Evolutionary conservation across 1,140 invertebrate genomes (phyloP).

Genomic region (Callitettix versicolor): DNA sequence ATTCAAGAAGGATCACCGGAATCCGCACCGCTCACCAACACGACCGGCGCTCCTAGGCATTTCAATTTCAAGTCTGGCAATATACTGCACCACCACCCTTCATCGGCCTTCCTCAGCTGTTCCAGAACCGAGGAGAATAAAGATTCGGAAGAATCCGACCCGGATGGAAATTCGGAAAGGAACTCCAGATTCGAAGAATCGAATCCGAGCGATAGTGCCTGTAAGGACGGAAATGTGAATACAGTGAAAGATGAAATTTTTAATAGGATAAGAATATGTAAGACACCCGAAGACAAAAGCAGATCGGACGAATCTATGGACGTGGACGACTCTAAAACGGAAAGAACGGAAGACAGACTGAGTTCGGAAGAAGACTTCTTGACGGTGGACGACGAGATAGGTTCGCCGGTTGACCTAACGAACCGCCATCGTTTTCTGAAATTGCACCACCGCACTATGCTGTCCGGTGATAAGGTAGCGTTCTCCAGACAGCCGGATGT

Average conservation of each 20-base stretch:
- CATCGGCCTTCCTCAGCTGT: conserved; percentile 13
- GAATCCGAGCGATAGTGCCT: neutral
- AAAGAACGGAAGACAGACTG: neutral
- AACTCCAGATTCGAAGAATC: neutral
- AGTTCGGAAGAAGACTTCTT: conserved; percentile 18
- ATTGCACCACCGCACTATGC: neutral
- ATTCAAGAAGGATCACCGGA: conserved; percentile 15
- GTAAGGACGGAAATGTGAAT: conserved; percentile 1
- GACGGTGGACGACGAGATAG: conserved; percentile 15
- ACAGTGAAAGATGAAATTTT: neutral
- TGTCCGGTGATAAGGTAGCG: neutral
- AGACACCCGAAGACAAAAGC: conserved; percentile 5
- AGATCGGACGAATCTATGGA: conserved; percentile 15
- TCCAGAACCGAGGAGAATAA: conserved; percentile 5
- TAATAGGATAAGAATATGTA: neutral
- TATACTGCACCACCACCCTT: conserved; percentile 9
- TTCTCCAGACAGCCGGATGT: neutral
- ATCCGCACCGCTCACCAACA: neutral
- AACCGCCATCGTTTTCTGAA: conserved; percentile 9
- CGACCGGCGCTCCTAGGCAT: neutral
- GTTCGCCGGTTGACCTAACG: conserved; percentile 24
- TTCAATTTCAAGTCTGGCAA: neutral
- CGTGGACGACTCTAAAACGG: neutral
- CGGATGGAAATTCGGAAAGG: neutral
- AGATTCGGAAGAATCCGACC: neutral